Conservation (phyloP, 2,888 invertebrate genomes). For the Operophtera brumata region DNA sequence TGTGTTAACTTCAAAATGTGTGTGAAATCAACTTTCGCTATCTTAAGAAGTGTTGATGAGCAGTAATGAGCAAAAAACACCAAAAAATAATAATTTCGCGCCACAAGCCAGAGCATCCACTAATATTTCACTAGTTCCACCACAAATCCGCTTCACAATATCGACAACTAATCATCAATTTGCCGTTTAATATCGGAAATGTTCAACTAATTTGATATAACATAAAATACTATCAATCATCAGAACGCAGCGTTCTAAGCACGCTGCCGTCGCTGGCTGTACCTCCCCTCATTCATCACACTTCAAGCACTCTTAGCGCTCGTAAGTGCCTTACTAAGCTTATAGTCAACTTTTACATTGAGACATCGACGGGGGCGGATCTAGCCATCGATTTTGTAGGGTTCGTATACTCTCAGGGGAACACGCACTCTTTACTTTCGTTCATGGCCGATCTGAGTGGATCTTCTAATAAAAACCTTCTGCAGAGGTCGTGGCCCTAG, state of each 20-base stretch:
- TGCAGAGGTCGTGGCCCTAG: neutral
- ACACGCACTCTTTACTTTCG: constrained; percentile 7
- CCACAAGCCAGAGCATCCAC: no score
- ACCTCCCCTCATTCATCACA: constrained; percentile 71
- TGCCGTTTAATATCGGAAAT: constrained; percentile 34
- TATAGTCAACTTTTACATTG: constrained; percentile 22
- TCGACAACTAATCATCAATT: constrained; percentile 14
- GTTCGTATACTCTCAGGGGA: constrained; percentile 13
- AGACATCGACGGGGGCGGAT: constrained; percentile 20
- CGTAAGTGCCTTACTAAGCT: constrained; percentile 63
- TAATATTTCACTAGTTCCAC: neutral
- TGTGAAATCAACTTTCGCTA: no score
- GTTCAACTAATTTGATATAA: constrained; percentile 55
- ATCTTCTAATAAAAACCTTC: constrained; percentile 1
- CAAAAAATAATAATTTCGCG: no score
- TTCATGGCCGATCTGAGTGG: neutral
- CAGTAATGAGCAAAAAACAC: no score
- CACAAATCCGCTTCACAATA: constrained; percentile 5
- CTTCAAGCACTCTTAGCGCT: constrained; percentile 57
- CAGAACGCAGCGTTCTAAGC: constrained; percentile 53
- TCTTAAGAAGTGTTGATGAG: no score
- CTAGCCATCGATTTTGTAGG: constrained; percentile 15
- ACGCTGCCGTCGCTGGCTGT: constrained; percentile 47
- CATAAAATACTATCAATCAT: constrained; percentile 73
- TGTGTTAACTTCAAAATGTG: no score